Percentiles rank a stretch among this genome's conserved stretches.
Evolutionary conservation across 1,140 invertebrate genomes (phyloP).

Genomic region (Drosophila fuyamai): DNA sequence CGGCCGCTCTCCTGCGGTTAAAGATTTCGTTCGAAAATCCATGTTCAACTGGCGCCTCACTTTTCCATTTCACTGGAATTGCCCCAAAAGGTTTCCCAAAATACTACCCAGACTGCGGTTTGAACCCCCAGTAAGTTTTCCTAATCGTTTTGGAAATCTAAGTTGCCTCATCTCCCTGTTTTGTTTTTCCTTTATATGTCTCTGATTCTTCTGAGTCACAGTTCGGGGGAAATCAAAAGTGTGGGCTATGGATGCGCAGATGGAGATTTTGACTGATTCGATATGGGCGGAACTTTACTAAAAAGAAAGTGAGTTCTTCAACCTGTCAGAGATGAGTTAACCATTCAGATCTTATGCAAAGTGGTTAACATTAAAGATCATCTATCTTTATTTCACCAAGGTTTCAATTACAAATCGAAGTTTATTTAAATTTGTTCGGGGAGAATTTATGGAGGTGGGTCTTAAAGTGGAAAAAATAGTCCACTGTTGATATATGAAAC

Average conservation of each 20-base stretch:
- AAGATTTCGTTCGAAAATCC: conserved; percentile 57
- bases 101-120: conserved; percentile 48
- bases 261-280: conserved; percentile 31
- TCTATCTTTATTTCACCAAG: conserved; percentile 37
- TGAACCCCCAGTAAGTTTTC: conserved; percentile 46
- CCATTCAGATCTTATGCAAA: conserved; percentile 57
- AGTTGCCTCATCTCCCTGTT: conserved; percentile 39
- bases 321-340: conserved; percentile 71
- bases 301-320: conserved; percentile 67
- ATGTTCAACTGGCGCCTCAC: conserved; percentile 56
- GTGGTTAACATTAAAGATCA: conserved; percentile 47
- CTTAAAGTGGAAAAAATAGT: conserved; percentile 17
- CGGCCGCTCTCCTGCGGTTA: conserved; percentile 63
- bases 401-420: conserved; percentile 46
- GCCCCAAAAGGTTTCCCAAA: conserved; percentile 46
- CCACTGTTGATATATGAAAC: conserved; percentile 10
- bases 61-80: conserved; percentile 76
- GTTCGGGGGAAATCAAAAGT: conserved; percentile 61
- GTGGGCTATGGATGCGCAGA: conserved; percentile 48
- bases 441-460: conserved; percentile 8
- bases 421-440: neutral
- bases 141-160: conserved; percentile 76
- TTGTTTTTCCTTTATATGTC: conserved; percentile 5
- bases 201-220: conserved; percentile 55
- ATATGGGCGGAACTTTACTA: conserved; percentile 63